phyloP scores from a whole-genome alignment of 2,113 vertebrate genomes.

The Myodes glareolus region DNA sequence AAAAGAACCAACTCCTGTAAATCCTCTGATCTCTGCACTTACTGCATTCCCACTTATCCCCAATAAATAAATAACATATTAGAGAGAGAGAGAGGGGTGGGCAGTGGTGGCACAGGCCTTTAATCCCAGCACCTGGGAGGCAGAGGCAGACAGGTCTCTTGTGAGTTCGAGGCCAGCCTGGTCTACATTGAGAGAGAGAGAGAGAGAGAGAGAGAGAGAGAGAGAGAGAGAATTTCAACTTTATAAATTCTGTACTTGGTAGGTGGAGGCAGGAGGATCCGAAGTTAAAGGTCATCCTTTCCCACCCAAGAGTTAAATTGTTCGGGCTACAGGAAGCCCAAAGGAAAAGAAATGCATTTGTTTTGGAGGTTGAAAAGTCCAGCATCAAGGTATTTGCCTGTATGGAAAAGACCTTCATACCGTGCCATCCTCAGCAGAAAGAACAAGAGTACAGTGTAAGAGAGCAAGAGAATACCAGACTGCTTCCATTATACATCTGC shows the following conservation, averaged over 20 bases:
- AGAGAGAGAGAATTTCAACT: no score
- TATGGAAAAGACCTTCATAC: background rate
- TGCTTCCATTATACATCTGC: background rate
- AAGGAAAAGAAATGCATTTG: background rate
- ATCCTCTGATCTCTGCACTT: background rate
- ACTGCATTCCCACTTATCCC: background rate
- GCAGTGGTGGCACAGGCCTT: no score
- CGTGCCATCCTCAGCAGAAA: background rate
- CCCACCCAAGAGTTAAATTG: background rate
- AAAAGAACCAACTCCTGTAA: background rate
- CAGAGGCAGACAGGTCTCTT: no score
- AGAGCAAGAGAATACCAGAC: background rate
- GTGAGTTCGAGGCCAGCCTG: no score
- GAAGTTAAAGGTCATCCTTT: background rate
- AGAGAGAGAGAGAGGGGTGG: no score
- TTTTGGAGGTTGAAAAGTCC: background rate
- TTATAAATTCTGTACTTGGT: background rate
- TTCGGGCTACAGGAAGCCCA: no score
- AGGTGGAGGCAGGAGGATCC: background rate
- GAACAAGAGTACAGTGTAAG: background rate
- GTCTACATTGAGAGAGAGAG: no score
- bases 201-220: no score
- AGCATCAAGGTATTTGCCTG: background rate
- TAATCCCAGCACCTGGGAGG: no score
- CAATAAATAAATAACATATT: background rate